A percentile compares a stretch with the other conserved stretches of the same genome.
Conservation (phyloP, 2,797 vertebrate species). For the Tachyglossus aculeatus region DNA sequence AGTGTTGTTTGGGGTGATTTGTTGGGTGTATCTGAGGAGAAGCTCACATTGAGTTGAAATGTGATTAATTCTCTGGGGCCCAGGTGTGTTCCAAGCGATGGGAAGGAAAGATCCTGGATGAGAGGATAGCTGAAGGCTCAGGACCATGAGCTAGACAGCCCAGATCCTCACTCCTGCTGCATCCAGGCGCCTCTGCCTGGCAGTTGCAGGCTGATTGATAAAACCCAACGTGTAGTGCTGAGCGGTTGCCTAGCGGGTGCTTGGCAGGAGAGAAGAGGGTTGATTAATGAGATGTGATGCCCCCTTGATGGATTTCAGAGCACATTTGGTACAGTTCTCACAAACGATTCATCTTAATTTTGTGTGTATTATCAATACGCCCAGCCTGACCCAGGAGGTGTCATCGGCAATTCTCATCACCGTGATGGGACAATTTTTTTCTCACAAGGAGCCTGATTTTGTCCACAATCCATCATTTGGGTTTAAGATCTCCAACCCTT, state of each 20-base stretch:
- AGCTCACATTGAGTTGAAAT: too few species aligned
- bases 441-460: constrained; percentile 37
- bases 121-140: too few species aligned
- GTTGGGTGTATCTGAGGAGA: too few species aligned
- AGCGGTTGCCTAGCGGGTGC: neutral
- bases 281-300: constrained; percentile 23
- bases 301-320: constrained; percentile 32
- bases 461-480: constrained; percentile 13
- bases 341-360: constrained; percentile 50
- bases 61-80: too few species aligned
- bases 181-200: neutral
- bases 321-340: constrained; percentile 19
- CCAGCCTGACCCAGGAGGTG: constrained; percentile 5
- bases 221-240: neutral
- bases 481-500: neutral
- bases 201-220: neutral
- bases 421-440: constrained; percentile 2
- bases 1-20: too few species aligned
- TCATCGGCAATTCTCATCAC: neutral
- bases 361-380: constrained; percentile 30
- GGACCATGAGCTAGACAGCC: too few species aligned
- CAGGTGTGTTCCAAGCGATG: too few species aligned
- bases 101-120: too few species aligned
- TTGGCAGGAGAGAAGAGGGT: neutral
- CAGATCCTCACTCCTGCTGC: neutral